Evolutionary conservation across 2,888 invertebrate species (phyloP), one percentile per base, ranked within the genome.

Genomic region (Melolontha melolontha): DNA sequence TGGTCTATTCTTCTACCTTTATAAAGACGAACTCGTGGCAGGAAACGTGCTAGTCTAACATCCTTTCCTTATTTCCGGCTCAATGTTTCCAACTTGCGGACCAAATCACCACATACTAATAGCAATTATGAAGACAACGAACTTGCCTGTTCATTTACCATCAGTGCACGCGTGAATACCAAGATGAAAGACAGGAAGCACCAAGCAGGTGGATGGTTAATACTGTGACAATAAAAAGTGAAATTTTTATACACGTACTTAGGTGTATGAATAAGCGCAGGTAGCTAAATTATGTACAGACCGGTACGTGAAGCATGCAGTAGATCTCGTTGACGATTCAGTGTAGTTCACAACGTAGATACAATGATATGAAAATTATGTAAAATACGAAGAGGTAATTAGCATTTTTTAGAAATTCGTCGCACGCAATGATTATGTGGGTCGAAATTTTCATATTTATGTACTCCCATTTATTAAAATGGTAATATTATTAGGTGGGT

Each of bases 51-150:
- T 12, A 29, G 47, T 62, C 54, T 51, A 12, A 50, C 63, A 67
- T 67, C 67, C 67, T 66, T 49, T 55, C 29, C 29, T 57, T 50
- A 50, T 68, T 70, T 70, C 70, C 70, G 68, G 52, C 41, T 66
- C 55, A 44, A 34, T 59, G 67, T 63, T 67, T 63, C 66, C 29
- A 62, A 54, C 41, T 39, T 54, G 39, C 54, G 40, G 40, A 40
- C 16, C 14, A 54, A 54, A 54, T 54, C 54, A 40, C 17, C 22
- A 8, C 44, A 44, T 44, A 59, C 44, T 44, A 44, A 59, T 44
- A 27, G 8, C 44, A 47, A 59, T 59, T 34, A 47, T 12, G 12
- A 17, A 59, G 59, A 44, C 59, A 59, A 44, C 44, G 59, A 59
- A 59, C 44, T 40, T 41, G 29, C 41, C 22, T 44, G 59, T 44